phyloP scores from a whole-genome alignment of 2,888 invertebrate genomes.

The Laspeyria flexula region DNA sequence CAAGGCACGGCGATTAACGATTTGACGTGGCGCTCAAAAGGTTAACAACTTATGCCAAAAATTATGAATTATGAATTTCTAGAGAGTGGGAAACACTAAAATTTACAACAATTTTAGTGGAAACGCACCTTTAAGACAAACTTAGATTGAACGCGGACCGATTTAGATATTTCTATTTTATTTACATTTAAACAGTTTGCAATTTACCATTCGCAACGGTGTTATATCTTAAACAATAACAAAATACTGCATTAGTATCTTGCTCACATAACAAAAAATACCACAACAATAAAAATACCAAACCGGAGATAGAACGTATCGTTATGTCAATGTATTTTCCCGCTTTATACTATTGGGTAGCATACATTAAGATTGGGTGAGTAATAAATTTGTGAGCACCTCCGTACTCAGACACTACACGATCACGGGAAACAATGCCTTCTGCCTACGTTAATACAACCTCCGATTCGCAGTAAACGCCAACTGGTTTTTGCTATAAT shows the following conservation, averaged over 20 bases:
- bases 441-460: conserved; percentile 68
- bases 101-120: no score
- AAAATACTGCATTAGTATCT: conserved; percentile 34
- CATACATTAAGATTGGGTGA: conserved; percentile 46
- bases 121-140: no score
- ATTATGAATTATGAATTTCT: no score
- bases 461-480: conserved; percentile 74
- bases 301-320: conserved; percentile 42
- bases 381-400: conserved; percentile 55
- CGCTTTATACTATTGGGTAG: conserved; percentile 27
- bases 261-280: conserved; percentile 32
- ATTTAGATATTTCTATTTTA: no score
- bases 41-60: no score
- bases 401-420: conserved; percentile 43
- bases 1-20: no score
- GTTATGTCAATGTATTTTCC: conserved; percentile 46
- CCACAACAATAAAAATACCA: conserved; percentile 34
- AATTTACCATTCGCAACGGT: no score
- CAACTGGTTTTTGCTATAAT: conserved; percentile 78
- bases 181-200: no score
- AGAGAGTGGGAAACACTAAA: no score
- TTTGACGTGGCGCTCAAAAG: no score
- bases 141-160: no score
- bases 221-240: no score
- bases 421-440: conserved; percentile 64